A percentile compares a stretch with the other conserved stretches of the same genome.
Conservation (phyloP, 2,888 invertebrate species). For the Magallana nippona region DNA sequence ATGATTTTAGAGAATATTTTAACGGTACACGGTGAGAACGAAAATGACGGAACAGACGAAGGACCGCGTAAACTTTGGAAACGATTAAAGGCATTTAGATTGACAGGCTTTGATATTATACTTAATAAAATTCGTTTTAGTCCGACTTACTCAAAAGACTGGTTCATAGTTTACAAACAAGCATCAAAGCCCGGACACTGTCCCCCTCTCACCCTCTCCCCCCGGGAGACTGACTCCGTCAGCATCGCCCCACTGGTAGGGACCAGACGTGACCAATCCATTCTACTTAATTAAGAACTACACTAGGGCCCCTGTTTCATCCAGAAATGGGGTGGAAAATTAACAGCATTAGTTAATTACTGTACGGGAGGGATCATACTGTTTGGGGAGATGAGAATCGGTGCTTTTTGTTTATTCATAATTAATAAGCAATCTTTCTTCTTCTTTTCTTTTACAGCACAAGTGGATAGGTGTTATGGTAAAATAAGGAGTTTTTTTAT, state of each 20-base stretch:
- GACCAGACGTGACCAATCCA: background rate
- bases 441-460: no score
- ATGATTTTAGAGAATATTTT: background rate
- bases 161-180: constrained; percentile 21
- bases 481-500: no score
- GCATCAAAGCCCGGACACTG: background rate
- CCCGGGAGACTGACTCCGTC: background rate
- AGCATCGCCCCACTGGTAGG: background rate
- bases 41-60: background rate
- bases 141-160: background rate
- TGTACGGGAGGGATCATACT: background rate
- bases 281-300: constrained; percentile 12
- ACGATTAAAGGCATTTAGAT: background rate
- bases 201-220: background rate
- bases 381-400: background rate
- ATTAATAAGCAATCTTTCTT: no score
- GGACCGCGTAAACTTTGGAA: background rate
- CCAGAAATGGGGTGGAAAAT: constrained; percentile 10
- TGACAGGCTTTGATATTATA: constrained; percentile 16
- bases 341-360: constrained; percentile 17
- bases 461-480: no score
- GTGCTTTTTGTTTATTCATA: no score
- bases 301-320: constrained; percentile 9
- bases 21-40: background rate
- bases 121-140: constrained; percentile 31